Percentiles rank a stretch among this genome's conserved stretches.
phyloP scores from a whole-genome alignment of 2,113 vertebrate species.

The Cyrtonyx montezumae region DNA sequence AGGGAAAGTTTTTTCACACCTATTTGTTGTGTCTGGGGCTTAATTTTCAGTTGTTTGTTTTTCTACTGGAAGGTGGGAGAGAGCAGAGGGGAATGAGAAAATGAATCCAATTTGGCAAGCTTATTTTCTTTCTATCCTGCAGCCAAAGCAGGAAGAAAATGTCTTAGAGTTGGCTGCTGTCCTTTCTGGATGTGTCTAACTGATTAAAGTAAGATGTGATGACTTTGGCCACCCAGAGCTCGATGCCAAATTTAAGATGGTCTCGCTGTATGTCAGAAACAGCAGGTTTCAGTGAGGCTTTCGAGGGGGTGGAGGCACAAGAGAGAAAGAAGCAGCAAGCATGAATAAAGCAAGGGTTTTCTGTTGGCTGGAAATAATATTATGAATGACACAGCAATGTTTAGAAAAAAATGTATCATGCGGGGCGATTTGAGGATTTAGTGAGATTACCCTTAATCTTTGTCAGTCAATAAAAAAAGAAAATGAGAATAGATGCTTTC shows the following conservation, averaged over 20 bases:
- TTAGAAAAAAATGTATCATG: not conserved
- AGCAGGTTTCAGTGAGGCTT: not conserved
- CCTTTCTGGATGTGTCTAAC: not conserved
- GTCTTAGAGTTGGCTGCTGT: not conserved
- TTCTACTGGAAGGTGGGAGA: not conserved
- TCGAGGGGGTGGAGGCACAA: not conserved
- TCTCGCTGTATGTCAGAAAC: not conserved
- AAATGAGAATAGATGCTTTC: constrained; percentile 59
- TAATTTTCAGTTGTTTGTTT: not conserved
- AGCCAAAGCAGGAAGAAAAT: constrained; percentile 36
- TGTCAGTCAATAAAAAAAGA: constrained; percentile 36
- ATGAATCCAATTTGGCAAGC: not conserved
- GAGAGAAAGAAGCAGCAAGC: not conserved
- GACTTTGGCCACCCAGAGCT: not conserved
- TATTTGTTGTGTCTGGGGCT: not conserved
- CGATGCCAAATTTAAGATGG: not conserved
- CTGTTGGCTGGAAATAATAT: not conserved
- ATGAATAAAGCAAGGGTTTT: not conserved
- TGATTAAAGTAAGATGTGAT: not conserved
- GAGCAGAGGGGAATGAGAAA: not conserved
- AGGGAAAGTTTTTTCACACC: not conserved
- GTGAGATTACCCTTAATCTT: constrained; percentile 68
- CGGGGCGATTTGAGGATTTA: constrained; percentile 55
- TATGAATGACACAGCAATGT: constrained; percentile 18
- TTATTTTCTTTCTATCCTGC: not conserved